Evolutionary conservation across 1,140 invertebrate genomes (phyloP).

Genomic region (Galleria mellonella): DNA sequence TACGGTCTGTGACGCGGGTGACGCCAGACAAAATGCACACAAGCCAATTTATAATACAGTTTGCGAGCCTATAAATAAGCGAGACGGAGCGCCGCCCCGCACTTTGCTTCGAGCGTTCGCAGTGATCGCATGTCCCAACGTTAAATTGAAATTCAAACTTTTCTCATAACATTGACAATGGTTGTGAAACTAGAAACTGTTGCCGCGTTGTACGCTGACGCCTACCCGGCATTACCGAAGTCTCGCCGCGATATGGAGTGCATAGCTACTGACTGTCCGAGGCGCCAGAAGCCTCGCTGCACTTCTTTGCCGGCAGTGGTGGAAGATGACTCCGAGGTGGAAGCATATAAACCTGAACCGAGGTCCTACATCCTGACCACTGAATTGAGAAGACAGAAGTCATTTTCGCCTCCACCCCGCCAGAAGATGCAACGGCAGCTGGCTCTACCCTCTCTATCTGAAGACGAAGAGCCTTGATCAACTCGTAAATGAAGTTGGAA

Average conservation of each 20-base stretch:
- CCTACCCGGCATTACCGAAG: conserved; percentile 50
- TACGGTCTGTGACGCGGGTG: conserved; percentile 16
- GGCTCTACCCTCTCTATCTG: conserved; percentile 57
- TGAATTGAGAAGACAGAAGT: conserved; percentile 54
- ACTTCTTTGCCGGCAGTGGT: conserved; percentile 49
- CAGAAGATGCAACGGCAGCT: conserved; percentile 47
- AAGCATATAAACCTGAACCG: conserved; percentile 41
- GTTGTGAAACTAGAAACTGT: conserved; percentile 63
- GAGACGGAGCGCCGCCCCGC: conserved; percentile 35
- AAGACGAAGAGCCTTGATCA: conserved; percentile 65
- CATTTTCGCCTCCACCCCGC: conserved; percentile 49
- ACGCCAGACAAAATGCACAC: conserved; percentile 41
- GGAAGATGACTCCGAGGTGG: conserved; percentile 59
- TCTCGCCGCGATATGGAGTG: conserved; percentile 39
- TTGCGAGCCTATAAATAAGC: conserved; percentile 46
- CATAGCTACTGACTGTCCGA: conserved; percentile 20
- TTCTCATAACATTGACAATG: conserved; percentile 33
- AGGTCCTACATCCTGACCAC: conserved; percentile 37
- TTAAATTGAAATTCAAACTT: conserved; percentile 2
- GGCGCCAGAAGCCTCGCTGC: conserved; percentile 37
- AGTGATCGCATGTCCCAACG: conserved; percentile 29
- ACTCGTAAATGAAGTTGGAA: conserved; percentile 15
- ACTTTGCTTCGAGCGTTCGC: conserved; percentile 38
- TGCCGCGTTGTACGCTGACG: conserved; percentile 49
- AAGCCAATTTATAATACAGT: conserved; percentile 25